phyloP scores from a whole-genome alignment of 1,140 invertebrate species.

The Leptoteleia sp. region DNA sequence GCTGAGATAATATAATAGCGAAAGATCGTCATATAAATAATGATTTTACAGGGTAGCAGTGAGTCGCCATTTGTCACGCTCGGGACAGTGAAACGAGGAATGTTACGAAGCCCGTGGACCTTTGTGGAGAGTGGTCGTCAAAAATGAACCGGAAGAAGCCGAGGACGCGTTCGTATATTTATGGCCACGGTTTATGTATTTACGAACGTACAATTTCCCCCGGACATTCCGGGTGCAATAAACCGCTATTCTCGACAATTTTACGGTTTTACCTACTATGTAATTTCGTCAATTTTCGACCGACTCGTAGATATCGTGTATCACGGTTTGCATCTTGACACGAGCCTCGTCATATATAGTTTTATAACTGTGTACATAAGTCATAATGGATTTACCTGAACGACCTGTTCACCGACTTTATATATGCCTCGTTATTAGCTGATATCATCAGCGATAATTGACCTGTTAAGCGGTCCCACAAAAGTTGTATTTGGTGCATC shows the following conservation, averaged over 20 bases:
- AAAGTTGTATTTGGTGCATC: too few species aligned
- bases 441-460: neutral
- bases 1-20: slow-evolving; percentile 14
- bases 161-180: slow-evolving; percentile 37
- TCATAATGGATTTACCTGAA: slow-evolving; percentile 1
- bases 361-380: slow-evolving; percentile 12
- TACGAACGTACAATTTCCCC: slow-evolving; percentile 25
- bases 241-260: slow-evolving; percentile 33
- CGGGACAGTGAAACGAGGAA: slow-evolving; percentile 8
- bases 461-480: neutral
- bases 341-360: neutral
- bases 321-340: slow-evolving; percentile 9
- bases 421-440: slow-evolving; percentile 6
- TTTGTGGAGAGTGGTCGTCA: slow-evolving; percentile 20
- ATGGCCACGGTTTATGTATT: slow-evolving; percentile 42
- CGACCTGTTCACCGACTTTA: neutral
- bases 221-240: slow-evolving; percentile 23
- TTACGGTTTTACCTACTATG: slow-evolving; percentile 40
- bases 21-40: slow-evolving; percentile 46
- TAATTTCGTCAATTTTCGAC: slow-evolving; percentile 35
- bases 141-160: slow-evolving; percentile 33
- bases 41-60: slow-evolving; percentile 44
- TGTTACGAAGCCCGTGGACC: slow-evolving; percentile 18
- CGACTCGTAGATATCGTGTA: neutral
- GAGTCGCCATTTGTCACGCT: slow-evolving; percentile 29